Conservation (phyloP, 2,888 invertebrate species). For the Clitarchus hookeri region DNA sequence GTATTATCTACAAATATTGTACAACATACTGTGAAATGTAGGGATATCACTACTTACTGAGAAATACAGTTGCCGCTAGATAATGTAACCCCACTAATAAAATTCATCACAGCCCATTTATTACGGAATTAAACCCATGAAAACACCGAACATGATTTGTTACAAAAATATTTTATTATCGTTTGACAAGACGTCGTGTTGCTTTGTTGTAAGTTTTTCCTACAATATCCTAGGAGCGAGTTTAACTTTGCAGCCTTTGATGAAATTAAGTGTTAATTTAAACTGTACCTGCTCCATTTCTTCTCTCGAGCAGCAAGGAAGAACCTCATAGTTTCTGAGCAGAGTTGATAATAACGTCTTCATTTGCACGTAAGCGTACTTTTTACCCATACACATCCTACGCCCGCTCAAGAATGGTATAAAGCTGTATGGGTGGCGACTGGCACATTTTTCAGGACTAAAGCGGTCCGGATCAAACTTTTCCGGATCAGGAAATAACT, state of each 20-base stretch:
- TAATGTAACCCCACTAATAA: too few species aligned
- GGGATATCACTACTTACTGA: too few species aligned
- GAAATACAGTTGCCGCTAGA: too few species aligned
- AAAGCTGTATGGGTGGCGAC: conserved; percentile 39
- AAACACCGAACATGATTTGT: too few species aligned
- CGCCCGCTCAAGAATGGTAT: conserved; percentile 41
- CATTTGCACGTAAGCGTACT: conserved; percentile 43
- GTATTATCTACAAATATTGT: too few species aligned
- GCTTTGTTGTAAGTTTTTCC: not conserved
- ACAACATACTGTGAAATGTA: too few species aligned
- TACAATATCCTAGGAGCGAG: not conserved
- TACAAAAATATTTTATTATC: too few species aligned
- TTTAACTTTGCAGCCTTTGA: not conserved
- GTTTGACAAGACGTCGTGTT: not conserved
- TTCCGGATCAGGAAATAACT: conserved; percentile 37
- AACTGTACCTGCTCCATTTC: not conserved
- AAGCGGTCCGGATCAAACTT: conserved; percentile 41
- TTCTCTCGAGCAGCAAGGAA: not conserved
- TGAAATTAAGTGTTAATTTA: not conserved
- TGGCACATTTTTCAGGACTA: conserved; percentile 36
- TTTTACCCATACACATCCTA: conserved; percentile 43
- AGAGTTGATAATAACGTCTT: conserved; percentile 40
- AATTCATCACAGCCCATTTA: too few species aligned
- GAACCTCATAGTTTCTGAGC: conserved; percentile 33
- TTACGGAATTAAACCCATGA: too few species aligned